Percentiles rank a stretch among this genome's conserved stretches.
phyloP scores from a whole-genome alignment of 2,797 vertebrate species.

The Gymnopithys bicolor region DNA sequence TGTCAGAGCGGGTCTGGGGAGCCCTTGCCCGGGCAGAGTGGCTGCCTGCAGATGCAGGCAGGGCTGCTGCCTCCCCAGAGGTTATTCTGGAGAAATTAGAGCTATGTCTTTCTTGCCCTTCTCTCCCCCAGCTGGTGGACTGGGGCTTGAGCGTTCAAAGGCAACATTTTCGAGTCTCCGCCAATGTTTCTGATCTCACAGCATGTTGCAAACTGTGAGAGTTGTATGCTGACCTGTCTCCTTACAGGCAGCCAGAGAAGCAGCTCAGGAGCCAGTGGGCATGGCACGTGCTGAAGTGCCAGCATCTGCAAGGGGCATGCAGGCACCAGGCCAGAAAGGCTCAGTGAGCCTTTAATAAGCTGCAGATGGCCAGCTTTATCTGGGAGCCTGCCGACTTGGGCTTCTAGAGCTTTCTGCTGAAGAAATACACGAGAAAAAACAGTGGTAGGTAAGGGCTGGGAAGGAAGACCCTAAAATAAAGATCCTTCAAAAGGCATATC shows the following conservation, averaged over 20 bases:
- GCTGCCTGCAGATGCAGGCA: constrained; percentile 26
- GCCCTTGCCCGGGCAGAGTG: constrained; percentile 17
- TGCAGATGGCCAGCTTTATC: background rate
- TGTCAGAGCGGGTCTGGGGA: background rate
- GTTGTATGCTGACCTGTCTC: background rate
- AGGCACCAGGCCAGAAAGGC: background rate
- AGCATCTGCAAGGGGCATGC: background rate
- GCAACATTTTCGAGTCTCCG: accelerated
- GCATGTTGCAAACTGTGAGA: background rate
- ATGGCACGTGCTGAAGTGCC: background rate
- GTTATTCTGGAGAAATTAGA: background rate
- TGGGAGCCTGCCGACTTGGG: background rate
- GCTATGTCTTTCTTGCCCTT: background rate
- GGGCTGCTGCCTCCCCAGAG: constrained; percentile 7
- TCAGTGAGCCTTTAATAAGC: background rate
- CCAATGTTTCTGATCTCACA: accelerated
- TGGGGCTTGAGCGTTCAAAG: background rate
- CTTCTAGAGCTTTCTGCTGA: constrained; percentile 12
- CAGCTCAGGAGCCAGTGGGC: accelerated
- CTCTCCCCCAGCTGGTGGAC: background rate
- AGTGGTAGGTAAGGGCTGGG: background rate
- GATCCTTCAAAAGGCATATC: background rate
- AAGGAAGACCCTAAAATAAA: background rate
- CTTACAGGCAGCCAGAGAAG: background rate
- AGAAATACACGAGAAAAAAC: background rate